Conservation (phyloP, 2,888 invertebrate genomes). For the Polyploca ridens region DNA sequence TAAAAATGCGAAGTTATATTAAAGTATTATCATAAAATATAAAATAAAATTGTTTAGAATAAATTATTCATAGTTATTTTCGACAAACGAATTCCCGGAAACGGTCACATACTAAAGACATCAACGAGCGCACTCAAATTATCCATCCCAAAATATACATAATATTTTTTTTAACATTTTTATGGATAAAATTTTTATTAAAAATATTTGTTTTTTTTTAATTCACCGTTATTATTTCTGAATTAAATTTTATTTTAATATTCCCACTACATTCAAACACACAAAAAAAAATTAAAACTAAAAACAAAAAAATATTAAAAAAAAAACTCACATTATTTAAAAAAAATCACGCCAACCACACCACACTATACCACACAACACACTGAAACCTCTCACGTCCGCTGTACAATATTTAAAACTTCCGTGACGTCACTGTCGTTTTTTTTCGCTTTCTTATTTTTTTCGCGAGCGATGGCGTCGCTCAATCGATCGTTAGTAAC, state of each 20-base stretch:
- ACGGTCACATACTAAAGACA: neutral
- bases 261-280: too few relatives aligned
- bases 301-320: neutral
- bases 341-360: constrained; percentile 38
- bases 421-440: neutral
- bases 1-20: too few relatives aligned
- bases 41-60: too few relatives aligned
- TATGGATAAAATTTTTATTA: neutral
- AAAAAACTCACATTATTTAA: constrained; percentile 32
- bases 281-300: neutral
- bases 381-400: constrained; percentile 36
- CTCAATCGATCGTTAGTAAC: constrained; percentile 28
- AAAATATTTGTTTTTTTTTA: too few relatives aligned
- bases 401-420: constrained; percentile 6
- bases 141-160: neutral
- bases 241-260: too few relatives aligned
- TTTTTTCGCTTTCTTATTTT: constrained; percentile 9
- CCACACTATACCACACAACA: constrained; percentile 45
- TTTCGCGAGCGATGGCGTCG: neutral
- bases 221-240: too few relatives aligned
- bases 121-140: neutral
- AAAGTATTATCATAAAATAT: too few relatives aligned
- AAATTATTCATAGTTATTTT: neutral
- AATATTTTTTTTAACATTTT: neutral
- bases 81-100: neutral